Evolutionary conservation across 1,140 invertebrate species (phyloP).

Genomic region (Drosophila dunni): DNA sequence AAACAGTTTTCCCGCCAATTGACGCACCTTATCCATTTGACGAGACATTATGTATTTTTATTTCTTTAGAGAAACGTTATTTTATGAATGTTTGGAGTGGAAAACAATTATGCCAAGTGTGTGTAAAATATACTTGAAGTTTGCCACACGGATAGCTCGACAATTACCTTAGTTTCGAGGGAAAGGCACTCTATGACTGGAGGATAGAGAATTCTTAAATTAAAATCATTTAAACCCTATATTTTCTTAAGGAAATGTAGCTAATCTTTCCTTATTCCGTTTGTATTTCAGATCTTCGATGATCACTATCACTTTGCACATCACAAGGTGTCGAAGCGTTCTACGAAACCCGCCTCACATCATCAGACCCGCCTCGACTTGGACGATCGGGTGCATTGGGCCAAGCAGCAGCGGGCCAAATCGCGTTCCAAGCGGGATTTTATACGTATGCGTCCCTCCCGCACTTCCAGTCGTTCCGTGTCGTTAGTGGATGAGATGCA

Average conservation of each 20-base stretch:
- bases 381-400: constrained; percentile 90
- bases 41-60: constrained; percentile 20
- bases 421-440: constrained; percentile 90
- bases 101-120: not conserved
- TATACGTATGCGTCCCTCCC: constrained; percentile 83
- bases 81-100: not conserved
- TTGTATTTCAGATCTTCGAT: constrained; percentile 89
- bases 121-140: not conserved
- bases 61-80: not conserved
- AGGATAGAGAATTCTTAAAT: too few relatives aligned
- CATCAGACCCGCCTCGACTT: constrained; percentile 88
- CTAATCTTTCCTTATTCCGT: constrained; percentile 60
- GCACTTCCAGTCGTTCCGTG: constrained; percentile 63
- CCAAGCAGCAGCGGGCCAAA: constrained; percentile 89
- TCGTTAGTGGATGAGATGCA: constrained; percentile 79
- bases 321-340: constrained; percentile 89
- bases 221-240: too few relatives aligned
- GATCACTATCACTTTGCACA: constrained; percentile 94
- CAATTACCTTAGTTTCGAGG: too few relatives aligned
- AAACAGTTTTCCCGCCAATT: constrained; percentile 57
- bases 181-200: too few relatives aligned
- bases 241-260: too few relatives aligned
- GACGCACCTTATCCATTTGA: constrained; percentile 31
- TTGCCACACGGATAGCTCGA: not conserved
- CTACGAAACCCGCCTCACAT: constrained; percentile 87